Percentiles rank a stretch among this genome's conserved stretches.
Evolutionary conservation across 1,140 invertebrate species (phyloP).

Genomic region (Subanguina moxae): DNA sequence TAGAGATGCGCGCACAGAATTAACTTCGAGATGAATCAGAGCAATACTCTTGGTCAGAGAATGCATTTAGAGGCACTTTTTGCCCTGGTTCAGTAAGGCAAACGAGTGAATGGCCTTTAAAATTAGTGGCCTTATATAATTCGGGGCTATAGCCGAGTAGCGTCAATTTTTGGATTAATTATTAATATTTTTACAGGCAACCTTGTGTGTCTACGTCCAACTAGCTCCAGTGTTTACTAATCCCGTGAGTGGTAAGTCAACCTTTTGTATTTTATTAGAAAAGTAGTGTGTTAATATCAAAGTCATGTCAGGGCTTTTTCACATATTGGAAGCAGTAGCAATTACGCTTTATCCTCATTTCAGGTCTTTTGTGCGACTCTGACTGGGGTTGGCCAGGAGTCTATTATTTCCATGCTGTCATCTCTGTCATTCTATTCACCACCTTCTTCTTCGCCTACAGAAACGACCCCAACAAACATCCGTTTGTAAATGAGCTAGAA

Average conservation of each 20-base stretch:
- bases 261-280: not conserved
- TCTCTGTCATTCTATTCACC: slow-evolving; percentile 27
- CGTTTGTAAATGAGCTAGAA: slow-evolving; percentile 24
- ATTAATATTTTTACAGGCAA: slow-evolving; percentile 4
- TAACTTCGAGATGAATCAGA: too few species aligned
- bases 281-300: not conserved
- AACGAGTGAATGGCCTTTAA: too few species aligned
- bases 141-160: too few species aligned
- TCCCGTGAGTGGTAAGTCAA: slow-evolving; percentile 23
- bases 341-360: too few species aligned
- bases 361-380: slow-evolving; percentile 34
- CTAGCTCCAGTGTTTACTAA: slow-evolving; percentile 32
- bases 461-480: slow-evolving; percentile 35
- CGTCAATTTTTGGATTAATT: too few species aligned
- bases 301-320: not conserved
- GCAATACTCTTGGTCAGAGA: too few species aligned
- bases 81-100: too few species aligned
- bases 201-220: slow-evolving; percentile 33
- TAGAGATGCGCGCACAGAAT: too few species aligned
- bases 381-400: slow-evolving; percentile 39
- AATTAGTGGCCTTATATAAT: too few species aligned
- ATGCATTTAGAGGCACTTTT: too few species aligned
- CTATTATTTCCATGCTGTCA: slow-evolving; percentile 36
- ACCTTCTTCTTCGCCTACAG: slow-evolving; percentile 35
- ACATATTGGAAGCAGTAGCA: not conserved